Base-by-base conservation (phyloP, 2,888 invertebrate species). In the Ophion obscuratus region DNA sequence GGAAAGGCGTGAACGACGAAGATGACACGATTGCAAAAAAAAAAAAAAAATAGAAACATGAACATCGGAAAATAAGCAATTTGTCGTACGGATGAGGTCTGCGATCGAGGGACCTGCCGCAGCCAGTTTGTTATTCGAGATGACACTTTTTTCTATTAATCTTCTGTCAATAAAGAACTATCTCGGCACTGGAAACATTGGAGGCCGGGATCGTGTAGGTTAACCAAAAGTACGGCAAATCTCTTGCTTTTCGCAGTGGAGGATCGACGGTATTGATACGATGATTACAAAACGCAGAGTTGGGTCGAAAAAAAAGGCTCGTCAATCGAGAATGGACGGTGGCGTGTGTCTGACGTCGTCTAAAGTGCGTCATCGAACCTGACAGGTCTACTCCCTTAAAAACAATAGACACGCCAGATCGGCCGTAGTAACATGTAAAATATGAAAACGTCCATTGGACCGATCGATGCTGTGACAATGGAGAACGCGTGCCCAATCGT, bases 401-500 rank as follows among this genome's bases (percentile, higher is more conserved):
- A 53, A 64, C 27, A 64, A 74, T 62, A 47, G 62, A 27, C 24
- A 31, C 6, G 17, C 40, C 27, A 77, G 67, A 85, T 71, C 75
- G 74, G 79, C 75, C 57, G 68, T 40, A 24, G 53, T 17, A 17
- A 77, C 62, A 11, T 73, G 53, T 53, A 59, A 77, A 86, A 83
- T 81, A 70, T 77, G 36, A 31, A 11, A 81, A 66, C 59, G 77
- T 59, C 62, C 71, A 64, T 77, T 74, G 77, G 81, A 81, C 61
- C 53, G 71, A 76, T 83, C 66, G 78, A 27, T 67, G 61, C 59
- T 80, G 80, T 75, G 83, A 73, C 70, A 84, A 80, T 76, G 78
- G 75, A 71, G 61, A 78, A 59, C 70, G 83, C 62, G 62, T 77
- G 85, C 74, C 78, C 83, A 81, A 90, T 89, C 88, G 85, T 84